Conservation (phyloP, 2,888 invertebrate genomes). For the Synergus laeviventris region DNA sequence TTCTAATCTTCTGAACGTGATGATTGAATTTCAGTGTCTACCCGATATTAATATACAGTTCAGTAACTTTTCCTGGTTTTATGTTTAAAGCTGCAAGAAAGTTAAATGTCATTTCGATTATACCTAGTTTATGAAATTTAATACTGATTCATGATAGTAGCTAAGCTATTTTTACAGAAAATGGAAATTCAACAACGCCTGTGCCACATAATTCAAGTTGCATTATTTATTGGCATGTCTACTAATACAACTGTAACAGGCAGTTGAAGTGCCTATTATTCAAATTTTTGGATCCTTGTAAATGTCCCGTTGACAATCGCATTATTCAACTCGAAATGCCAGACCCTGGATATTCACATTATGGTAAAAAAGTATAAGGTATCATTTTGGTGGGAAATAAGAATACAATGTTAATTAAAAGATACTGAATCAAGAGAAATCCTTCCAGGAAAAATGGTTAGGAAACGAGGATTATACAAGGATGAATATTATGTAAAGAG, state of each 20-base stretch:
- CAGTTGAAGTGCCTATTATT: slow-evolving; percentile 31
- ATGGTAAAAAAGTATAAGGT: neutral
- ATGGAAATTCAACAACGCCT: slow-evolving; percentile 13
- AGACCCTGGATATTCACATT: slow-evolving; percentile 7
- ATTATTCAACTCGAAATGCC: slow-evolving; percentile 23
- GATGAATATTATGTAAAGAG: neutral
- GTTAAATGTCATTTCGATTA: neutral
- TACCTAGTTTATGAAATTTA: neutral
- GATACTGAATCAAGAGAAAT: neutral
- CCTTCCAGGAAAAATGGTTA: neutral
- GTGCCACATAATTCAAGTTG: slow-evolving; percentile 26
- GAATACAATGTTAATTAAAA: neutral
- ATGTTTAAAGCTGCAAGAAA: neutral
- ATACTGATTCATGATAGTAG: neutral
- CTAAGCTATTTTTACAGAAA: neutral
- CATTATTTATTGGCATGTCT: slow-evolving; percentile 35
- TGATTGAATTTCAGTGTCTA: neutral
- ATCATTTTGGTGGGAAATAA: neutral
- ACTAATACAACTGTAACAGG: slow-evolving; percentile 33
- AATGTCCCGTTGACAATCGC: slow-evolving; percentile 35
- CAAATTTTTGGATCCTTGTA: slow-evolving; percentile 32
- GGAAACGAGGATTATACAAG: neutral
- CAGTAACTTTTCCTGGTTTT: too few relatives aligned
- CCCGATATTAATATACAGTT: neutral
- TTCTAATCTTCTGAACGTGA: neutral